A percentile compares a stretch with the other conserved stretches of the same genome.
These are phyloP conservation scores for Turnix velox DNA, from an alignment of 2,113 vertebrate genomes.

Conservation along the genomic window DNA sequence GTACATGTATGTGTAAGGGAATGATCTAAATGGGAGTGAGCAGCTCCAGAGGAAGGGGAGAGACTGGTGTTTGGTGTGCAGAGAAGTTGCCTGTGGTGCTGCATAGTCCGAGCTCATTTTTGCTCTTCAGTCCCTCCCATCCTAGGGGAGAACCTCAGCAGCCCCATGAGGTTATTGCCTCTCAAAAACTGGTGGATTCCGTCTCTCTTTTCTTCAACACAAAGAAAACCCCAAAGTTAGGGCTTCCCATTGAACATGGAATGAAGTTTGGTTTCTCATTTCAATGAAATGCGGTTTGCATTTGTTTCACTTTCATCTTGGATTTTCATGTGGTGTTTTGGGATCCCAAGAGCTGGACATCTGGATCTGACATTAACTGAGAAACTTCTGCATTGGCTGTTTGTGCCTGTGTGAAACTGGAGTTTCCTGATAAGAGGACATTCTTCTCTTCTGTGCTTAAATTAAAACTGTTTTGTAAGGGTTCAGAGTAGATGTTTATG, in stretches of 20 bases:
- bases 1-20: not conserved
- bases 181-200: not conserved
- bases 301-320: constrained; percentile 13
- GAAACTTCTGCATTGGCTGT: not conserved
- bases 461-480: not conserved
- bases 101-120: not conserved
- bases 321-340: not conserved
- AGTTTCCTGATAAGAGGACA: not conserved
- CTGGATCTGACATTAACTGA: not conserved
- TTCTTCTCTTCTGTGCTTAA: not conserved
- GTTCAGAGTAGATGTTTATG: not conserved
- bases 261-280: not conserved
- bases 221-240: not conserved
- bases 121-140: not conserved
- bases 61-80: not conserved
- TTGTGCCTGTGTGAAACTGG: not conserved
- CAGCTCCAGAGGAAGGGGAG: not conserved
- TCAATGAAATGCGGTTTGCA: not conserved
- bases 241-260: not conserved
- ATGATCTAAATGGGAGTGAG: not conserved
- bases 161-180: not conserved
- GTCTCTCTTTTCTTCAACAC: not conserved
- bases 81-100: not conserved
- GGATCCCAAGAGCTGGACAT: not conserved
- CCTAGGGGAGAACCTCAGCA: not conserved